Percentiles rank a stretch among this genome's conserved stretches.
Conservation (phyloP, 2,797 vertebrate species). For the Sitta carolinensis region DNA sequence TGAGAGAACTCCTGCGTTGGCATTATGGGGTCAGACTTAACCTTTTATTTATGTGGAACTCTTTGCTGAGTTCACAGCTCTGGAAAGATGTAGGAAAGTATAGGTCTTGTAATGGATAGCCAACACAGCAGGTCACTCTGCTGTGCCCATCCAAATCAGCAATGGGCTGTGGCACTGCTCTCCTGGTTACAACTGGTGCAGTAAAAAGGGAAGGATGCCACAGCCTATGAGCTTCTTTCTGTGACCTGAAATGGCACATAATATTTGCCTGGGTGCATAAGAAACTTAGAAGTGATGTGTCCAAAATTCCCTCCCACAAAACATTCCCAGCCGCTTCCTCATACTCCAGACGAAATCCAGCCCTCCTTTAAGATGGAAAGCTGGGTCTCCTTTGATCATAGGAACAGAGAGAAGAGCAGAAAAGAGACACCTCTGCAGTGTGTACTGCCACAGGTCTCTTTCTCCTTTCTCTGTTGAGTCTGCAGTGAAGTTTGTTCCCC, state of each 20-base stretch:
- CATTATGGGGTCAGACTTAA: neutral
- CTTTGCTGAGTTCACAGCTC: neutral
- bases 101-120: neutral
- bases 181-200: neutral
- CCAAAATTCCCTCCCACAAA: constrained; percentile 38
- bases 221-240: neutral
- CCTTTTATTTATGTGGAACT: neutral
- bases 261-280: neutral
- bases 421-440: constrained; percentile 8
- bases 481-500: neutral
- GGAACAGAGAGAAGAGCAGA: constrained; percentile 50
- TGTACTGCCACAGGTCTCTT: neutral
- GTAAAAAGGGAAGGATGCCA: neutral
- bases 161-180: neutral
- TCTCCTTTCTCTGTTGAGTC: neutral
- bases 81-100: neutral
- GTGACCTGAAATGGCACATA: neutral
- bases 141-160: neutral
- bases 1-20: neutral
- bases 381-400: constrained; percentile 55
- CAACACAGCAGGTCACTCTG: neutral
- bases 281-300: neutral
- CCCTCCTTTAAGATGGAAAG: constrained; percentile 49
- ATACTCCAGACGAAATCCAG: constrained; percentile 49
- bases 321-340: constrained; percentile 49